These are phyloP conservation scores for Paguma larvata DNA, from an alignment of 2,797 vertebrate species.

Conservation along the genomic window DNA sequence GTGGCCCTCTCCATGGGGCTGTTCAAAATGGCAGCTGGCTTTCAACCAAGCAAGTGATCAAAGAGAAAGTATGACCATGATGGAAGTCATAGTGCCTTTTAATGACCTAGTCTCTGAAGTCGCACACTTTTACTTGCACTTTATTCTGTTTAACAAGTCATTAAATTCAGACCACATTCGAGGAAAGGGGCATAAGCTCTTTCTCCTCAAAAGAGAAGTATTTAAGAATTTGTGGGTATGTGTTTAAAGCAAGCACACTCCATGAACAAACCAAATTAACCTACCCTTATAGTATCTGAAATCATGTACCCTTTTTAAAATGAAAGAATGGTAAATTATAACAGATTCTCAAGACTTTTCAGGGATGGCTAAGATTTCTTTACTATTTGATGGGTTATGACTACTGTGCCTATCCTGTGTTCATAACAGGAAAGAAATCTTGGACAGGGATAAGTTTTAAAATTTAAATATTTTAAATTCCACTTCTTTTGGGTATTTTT, in stretches of 20 bases:
- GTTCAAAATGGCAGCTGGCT: not conserved
- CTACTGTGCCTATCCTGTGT: not conserved
- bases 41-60: not conserved
- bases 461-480: slow-evolving; percentile 29
- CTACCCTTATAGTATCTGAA: not conserved
- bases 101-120: slow-evolving; percentile 18
- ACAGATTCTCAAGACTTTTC: not conserved
- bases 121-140: not conserved
- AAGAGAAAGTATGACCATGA: not conserved
- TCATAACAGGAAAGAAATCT: not conserved
- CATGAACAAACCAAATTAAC: slow-evolving; percentile 15
- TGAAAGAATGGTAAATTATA: not conserved
- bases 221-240: not conserved
- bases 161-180: not conserved
- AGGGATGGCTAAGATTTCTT: slow-evolving; percentile 2
- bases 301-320: slow-evolving; percentile 23
- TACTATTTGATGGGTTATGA: not conserved
- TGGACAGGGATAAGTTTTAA: not conserved
- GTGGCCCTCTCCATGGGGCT: not conserved
- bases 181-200: not conserved
- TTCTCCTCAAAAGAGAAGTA: not conserved
- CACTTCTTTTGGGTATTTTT: not conserved
- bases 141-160: slow-evolving; percentile 47
- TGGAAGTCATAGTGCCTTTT: not conserved
- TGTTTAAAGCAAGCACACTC: slow-evolving; percentile 27